A percentile compares a stretch with the other conserved stretches of the same genome.
Evolutionary conservation across 2,797 vertebrate genomes (phyloP).

Genomic region (Vireo griseus): DNA sequence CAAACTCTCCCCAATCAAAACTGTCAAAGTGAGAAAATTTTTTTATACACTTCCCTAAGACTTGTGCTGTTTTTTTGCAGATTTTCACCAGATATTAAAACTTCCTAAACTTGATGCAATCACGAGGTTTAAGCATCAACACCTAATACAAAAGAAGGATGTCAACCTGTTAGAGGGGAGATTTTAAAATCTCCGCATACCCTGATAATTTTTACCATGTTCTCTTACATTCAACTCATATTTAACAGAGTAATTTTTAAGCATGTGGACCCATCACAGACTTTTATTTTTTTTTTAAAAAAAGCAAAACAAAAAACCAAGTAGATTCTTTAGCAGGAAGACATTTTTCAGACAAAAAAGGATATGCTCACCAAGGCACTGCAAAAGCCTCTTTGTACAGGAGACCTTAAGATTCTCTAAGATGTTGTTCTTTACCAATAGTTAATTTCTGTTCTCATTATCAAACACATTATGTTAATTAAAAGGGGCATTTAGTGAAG

Average conservation of each 20-base stretch:
- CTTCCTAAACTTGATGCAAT: neutral
- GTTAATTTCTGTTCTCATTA: constrained; percentile 13
- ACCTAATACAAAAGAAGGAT: neutral
- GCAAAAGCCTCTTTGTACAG: neutral
- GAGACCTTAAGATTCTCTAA: neutral
- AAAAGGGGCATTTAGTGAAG: neutral
- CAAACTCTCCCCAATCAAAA: neutral
- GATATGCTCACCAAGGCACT: neutral
- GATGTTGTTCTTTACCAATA: neutral
- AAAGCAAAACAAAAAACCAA: neutral
- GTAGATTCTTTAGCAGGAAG: neutral
- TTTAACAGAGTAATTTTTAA: neutral
- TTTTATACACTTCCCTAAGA: neutral
- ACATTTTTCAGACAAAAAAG: neutral
- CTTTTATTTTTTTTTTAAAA: neutral
- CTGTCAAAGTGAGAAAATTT: neutral
- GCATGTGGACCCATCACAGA: neutral
- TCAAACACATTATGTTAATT: neutral
- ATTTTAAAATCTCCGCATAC: neutral
- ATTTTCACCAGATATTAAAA: neutral
- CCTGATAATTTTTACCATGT: neutral
- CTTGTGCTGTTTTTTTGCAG: neutral
- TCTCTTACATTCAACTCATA: neutral
- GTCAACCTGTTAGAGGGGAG: neutral
- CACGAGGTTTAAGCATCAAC: neutral